A percentile compares a stretch with the other conserved stretches of the same genome.
Evolutionary conservation across 2,888 invertebrate species (phyloP).

Genomic region (Smittia aterrima): DNA sequence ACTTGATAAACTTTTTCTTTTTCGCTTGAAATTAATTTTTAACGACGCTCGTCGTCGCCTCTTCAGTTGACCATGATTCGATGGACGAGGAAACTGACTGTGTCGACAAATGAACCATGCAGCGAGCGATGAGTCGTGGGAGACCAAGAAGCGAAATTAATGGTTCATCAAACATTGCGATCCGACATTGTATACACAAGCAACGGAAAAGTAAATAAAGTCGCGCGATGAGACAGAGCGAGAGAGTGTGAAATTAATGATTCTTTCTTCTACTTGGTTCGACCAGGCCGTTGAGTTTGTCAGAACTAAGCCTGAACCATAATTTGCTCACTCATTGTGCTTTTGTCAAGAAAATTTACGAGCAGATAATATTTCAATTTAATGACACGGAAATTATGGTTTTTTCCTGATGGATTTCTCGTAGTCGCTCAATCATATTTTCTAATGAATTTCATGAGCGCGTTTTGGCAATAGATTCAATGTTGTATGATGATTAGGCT

Average conservation of each 20-base stretch:
- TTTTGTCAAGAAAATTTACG: background rate
- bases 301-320: background rate
- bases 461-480: background rate
- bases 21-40: background rate
- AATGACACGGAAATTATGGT: slow-evolving; percentile 7
- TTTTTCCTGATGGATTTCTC: background rate
- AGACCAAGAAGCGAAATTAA: background rate
- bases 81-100: background rate
- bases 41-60: background rate
- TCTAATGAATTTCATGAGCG: background rate
- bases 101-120: background rate
- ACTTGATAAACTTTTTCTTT: background rate
- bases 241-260: background rate
- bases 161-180: background rate
- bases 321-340: background rate
- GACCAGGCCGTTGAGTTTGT: background rate
- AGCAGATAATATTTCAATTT: slow-evolving; percentile 18
- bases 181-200: background rate
- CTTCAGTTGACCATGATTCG: background rate
- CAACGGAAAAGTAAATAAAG: background rate
- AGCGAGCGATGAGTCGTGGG: background rate
- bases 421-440: background rate
- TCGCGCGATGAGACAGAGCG: no score
- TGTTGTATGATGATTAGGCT: no score
- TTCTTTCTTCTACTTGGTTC: background rate